phyloP scores from a whole-genome alignment of 2,888 invertebrate genomes.

The Ophioninae sp. region DNA sequence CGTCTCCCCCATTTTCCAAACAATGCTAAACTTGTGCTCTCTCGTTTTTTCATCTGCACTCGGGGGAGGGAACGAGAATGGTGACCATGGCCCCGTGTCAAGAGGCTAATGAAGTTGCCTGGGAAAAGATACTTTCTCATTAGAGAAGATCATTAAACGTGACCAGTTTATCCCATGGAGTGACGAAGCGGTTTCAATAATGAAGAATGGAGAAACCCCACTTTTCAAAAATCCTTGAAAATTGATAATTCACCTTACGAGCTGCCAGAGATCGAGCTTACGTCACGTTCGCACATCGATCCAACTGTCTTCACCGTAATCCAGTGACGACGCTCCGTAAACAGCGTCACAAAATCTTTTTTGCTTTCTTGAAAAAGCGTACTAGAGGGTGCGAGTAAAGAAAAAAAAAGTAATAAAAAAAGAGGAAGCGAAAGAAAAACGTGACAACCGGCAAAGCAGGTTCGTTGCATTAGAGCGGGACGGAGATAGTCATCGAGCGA shows the following conservation, averaged over 20 bases:
- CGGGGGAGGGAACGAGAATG: neutral
- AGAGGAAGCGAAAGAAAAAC: constrained; percentile 10
- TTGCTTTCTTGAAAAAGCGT: constrained; percentile 8
- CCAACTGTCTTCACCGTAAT: neutral
- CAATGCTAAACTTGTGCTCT: constrained; percentile 1
- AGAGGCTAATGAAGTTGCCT: constrained; percentile 3
- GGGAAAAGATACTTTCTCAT: constrained; percentile 1
- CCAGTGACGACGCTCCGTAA: constrained; percentile 1
- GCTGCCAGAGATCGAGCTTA: neutral
- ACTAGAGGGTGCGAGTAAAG: constrained; percentile 25
- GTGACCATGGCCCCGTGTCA: neutral
- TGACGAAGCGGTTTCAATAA: neutral
- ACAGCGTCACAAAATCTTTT: neutral
- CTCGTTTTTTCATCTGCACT: neutral
- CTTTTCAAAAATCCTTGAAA: neutral
- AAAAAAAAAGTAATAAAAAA: neutral
- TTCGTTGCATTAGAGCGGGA: constrained; percentile 45
- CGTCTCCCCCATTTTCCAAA: neutral
- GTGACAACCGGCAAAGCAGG: constrained; percentile 43
- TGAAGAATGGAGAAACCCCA: neutral
- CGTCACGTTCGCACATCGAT: neutral
- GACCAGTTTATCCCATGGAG: neutral
- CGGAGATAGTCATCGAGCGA: constrained; percentile 53
- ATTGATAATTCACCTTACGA: neutral
- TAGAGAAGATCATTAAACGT: constrained; percentile 1